Percentiles rank a stretch among this genome's conserved stretches.
These are phyloP conservation scores for Lepidostoma basale DNA, from an alignment of 1,140 invertebrate species.

Conservation along the genomic window DNA sequence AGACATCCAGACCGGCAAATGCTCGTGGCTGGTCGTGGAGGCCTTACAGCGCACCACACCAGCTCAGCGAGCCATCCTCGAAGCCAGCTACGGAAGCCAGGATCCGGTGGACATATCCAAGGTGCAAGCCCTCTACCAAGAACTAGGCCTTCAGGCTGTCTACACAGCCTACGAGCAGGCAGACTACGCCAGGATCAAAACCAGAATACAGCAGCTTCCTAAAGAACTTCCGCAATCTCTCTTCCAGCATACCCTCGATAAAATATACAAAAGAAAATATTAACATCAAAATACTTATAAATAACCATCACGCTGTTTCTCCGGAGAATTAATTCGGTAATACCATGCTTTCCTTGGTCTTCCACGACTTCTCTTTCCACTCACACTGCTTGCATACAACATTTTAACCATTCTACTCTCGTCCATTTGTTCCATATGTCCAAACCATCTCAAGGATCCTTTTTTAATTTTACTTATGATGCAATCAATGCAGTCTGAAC, in stretches of 20 bases:
- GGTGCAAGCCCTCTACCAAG: constrained; percentile 79
- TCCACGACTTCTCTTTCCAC: no score
- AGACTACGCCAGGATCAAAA: constrained; percentile 78
- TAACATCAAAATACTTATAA: no score
- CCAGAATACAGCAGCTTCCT: constrained; percentile 83
- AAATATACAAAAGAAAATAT: constrained; percentile 70
- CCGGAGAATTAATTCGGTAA: no score
- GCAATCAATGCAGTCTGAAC: no score
- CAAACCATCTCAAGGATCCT: no score
- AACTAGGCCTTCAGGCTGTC: constrained; percentile 71
- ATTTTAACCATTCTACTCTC: no score
- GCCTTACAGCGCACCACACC: constrained; percentile 80
- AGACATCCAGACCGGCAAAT: constrained; percentile 95
- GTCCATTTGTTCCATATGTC: no score
- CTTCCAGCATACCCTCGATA: constrained; percentile 81
- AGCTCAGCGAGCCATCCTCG: constrained; percentile 69
- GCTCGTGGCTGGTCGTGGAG: constrained; percentile 94
- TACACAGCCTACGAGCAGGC: constrained; percentile 82
- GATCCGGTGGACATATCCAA: constrained; percentile 69
- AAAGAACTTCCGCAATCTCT: constrained; percentile 78
- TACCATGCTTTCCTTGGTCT: no score
- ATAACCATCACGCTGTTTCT: no score
- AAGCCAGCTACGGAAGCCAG: constrained; percentile 73
- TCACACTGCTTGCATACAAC: no score
- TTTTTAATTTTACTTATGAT: no score